Conservation (phyloP, 2,888 invertebrate genomes). For the Branchinecta sandiegonensis region DNA sequence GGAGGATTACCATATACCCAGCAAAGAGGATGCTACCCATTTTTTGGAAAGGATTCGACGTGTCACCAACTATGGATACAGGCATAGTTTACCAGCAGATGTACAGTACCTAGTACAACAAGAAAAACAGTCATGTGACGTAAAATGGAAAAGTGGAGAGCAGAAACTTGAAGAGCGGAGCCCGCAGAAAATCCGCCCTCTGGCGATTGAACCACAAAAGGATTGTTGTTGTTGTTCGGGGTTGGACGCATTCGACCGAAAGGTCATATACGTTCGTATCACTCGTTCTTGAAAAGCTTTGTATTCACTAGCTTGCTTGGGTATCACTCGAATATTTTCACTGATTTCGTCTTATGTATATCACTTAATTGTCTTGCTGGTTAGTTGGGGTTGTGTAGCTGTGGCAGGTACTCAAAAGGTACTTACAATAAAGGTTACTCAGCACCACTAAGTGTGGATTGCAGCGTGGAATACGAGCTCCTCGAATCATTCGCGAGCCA, state of each 20-base stretch:
- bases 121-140: neutral
- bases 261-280: too few relatives aligned
- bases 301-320: too few relatives aligned
- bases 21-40: neutral
- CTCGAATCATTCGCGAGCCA: slow-evolving; percentile 8
- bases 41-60: neutral
- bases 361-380: too few relatives aligned
- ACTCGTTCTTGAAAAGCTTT: too few relatives aligned
- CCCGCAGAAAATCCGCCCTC: neutral
- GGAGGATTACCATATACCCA: neutral
- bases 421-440: too few relatives aligned
- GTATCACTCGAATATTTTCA: too few relatives aligned
- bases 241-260: too few relatives aligned
- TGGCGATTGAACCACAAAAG: neutral
- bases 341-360: too few relatives aligned
- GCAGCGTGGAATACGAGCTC: slow-evolving; percentile 2
- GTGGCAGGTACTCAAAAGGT: too few relatives aligned
- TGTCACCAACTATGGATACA: slow-evolving; percentile 1
- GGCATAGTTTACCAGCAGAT: slow-evolving; percentile 1
- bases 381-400: too few relatives aligned
- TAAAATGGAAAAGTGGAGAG: neutral
- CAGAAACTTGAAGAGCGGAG: neutral
- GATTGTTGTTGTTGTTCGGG: too few relatives aligned
- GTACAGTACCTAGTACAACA: neutral
- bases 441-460: neutral